A percentile compares a stretch with the other conserved stretches of the same genome.
Conservation (phyloP, 2,797 vertebrate genomes). For the Tachyglossus aculeatus region DNA sequence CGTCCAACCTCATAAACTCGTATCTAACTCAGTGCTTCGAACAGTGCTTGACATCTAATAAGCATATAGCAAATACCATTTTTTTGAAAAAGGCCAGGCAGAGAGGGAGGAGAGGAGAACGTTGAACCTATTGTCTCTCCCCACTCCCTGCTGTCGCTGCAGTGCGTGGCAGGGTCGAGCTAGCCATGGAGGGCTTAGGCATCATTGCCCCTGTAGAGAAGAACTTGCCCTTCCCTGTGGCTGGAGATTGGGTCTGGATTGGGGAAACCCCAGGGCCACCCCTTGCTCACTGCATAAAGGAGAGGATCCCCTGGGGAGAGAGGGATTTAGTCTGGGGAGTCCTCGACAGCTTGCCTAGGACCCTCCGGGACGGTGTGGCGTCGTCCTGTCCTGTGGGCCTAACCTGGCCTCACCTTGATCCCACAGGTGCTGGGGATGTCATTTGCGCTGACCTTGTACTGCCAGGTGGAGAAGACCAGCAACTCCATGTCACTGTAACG, state of each 20-base stretch:
- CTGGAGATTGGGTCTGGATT: not conserved
- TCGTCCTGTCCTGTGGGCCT: not conserved
- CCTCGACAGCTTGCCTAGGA: not conserved
- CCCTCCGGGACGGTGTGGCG: not conserved
- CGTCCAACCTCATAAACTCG: no score
- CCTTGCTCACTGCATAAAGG: not conserved
- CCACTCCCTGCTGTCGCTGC: no score
- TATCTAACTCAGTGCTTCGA: no score
- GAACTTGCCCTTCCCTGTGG: not conserved
- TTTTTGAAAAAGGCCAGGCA: no score
- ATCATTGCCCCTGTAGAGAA: no score
- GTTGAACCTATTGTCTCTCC: no score
- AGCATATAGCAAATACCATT: no score
- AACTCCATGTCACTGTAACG: conserved; percentile 48
- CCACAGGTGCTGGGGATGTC: conserved; percentile 70
- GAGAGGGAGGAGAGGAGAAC: no score
- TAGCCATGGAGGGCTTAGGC: no score
- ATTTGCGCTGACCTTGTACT: conserved; percentile 68
- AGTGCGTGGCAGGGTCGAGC: no score
- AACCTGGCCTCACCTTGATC: conserved; percentile 20
- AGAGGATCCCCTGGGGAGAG: not conserved
- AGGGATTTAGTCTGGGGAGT: not conserved
- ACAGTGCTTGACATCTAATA: no score
- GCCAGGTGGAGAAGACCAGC: conserved; percentile 67
- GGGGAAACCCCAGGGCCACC: not conserved